Conservation (phyloP, 2,113 vertebrate species). For the Nothobranchius furzeri region DNA sequence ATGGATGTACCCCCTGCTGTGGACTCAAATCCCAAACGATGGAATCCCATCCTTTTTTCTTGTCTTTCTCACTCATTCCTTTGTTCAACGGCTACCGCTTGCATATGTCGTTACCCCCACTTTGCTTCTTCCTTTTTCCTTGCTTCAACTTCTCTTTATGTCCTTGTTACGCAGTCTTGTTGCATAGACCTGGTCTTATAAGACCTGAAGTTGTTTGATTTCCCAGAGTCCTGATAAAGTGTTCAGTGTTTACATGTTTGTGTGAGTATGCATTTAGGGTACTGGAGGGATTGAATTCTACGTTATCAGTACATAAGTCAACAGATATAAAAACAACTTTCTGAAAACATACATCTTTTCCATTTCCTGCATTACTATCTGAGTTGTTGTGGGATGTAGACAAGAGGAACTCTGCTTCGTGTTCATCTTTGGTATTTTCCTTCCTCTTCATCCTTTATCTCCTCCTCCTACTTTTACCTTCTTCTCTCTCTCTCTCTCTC, state of each 20-base stretch:
- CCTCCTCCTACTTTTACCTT: slow-evolving; percentile 37
- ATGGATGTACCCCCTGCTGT: slow-evolving; percentile 65
- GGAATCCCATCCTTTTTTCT: slow-evolving; percentile 17
- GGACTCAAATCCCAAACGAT: slow-evolving; percentile 40
- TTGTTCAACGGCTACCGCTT: slow-evolving; percentile 33
- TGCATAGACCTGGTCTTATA: slow-evolving; percentile 24
- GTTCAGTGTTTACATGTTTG: slow-evolving; percentile 7
- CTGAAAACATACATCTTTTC: slow-evolving; percentile 1
- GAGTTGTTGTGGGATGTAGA: slow-evolving; percentile 5
- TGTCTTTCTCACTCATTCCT: neutral
- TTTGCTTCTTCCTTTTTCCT: slow-evolving; percentile 13
- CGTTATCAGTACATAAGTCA: slow-evolving; percentile 20
- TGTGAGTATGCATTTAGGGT: neutral
- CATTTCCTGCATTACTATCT: neutral
- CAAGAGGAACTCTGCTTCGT: slow-evolving; percentile 7
- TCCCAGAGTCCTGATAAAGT: slow-evolving; percentile 12
- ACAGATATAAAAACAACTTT: slow-evolving; percentile 20
- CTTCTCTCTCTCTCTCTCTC: neutral
- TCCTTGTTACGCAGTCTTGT: slow-evolving; percentile 37
- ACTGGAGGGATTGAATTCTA: slow-evolving; percentile 20
- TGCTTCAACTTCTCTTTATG: slow-evolving; percentile 12
- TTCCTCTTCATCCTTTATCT: slow-evolving; percentile 30
- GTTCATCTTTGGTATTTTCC: slow-evolving; percentile 23
- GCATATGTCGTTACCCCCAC: slow-evolving; percentile 10
- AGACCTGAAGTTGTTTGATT: slow-evolving; percentile 38